A percentile compares a stretch with the other conserved stretches of the same genome.
These are phyloP conservation scores for Suillia variegata DNA, from an alignment of 2,888 invertebrate genomes.

Conservation along the genomic window DNA sequence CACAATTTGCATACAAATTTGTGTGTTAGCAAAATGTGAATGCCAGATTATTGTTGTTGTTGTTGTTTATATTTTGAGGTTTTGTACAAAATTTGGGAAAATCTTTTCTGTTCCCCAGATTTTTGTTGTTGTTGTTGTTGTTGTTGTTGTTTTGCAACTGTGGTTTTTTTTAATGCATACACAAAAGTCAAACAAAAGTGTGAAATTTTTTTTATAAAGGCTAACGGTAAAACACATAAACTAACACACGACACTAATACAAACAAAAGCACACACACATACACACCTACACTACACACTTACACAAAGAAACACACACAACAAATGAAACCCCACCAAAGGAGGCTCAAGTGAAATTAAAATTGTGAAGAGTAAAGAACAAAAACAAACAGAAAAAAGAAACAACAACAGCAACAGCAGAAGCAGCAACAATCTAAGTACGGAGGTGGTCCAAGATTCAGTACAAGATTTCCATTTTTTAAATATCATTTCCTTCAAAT, in stretches of 20 bases:
- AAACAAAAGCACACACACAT: no score
- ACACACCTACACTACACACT: background rate
- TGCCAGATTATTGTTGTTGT: background rate
- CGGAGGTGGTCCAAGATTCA: no score
- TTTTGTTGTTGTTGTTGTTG: background rate
- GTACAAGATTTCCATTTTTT: no score
- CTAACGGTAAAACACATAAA: background rate
- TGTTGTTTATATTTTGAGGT: background rate
- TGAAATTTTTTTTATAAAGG: background rate
- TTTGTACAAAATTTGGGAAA: background rate
- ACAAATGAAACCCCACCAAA: background rate
- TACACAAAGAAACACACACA: background rate
- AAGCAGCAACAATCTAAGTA: slow-evolving; percentile 5
- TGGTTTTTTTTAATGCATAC: slow-evolving; percentile 5
- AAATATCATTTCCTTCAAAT: no score
- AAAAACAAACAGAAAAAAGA: no score
- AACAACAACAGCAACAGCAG: slow-evolving; percentile 7
- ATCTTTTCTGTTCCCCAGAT: background rate
- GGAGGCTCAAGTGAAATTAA: slow-evolving; percentile 12
- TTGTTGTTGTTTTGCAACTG: slow-evolving; percentile 10
- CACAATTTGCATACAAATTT: slow-evolving; percentile 20
- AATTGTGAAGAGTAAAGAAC: slow-evolving; percentile 7
- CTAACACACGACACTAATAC: no score
- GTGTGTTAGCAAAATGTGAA: background rate
- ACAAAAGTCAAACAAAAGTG: slow-evolving; percentile 10